Conservation (phyloP, 1,140 invertebrate species). For the Pogonognathellus flavescens region DNA sequence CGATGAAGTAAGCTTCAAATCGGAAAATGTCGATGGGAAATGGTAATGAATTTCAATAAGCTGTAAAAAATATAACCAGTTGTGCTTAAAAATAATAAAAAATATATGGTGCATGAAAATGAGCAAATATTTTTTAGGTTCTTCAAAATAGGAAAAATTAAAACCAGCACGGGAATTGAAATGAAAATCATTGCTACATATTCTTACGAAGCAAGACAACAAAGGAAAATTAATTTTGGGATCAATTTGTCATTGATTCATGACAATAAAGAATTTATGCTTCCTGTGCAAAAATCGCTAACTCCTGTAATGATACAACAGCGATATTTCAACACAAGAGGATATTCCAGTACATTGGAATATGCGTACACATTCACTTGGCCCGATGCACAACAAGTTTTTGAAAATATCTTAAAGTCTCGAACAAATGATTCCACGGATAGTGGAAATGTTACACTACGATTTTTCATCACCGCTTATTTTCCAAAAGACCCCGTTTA, state of each 20-base stretch:
- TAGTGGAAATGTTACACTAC: conserved; percentile 35
- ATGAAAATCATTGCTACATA: conserved; percentile 57
- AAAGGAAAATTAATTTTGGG: conserved; percentile 41
- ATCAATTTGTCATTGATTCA: conserved; percentile 51
- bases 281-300: conserved; percentile 51
- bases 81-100: not conserved
- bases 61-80: not conserved
- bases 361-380: conserved; percentile 58
- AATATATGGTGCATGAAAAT: not conserved
- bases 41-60: conserved; percentile 41
- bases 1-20: conserved; percentile 59
- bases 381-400: conserved; percentile 36
- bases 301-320: conserved; percentile 51
- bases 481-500: conserved; percentile 57
- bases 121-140: not conserved
- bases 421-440: not conserved
- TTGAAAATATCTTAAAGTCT: conserved; percentile 15
- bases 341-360: conserved; percentile 33
- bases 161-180: not conserved
- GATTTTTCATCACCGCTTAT: conserved; percentile 57
- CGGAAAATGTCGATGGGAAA: conserved; percentile 59
- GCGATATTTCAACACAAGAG: conserved; percentile 33
- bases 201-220: conserved; percentile 58
- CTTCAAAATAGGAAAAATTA: conserved; percentile 44
- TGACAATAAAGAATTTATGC: conserved; percentile 48